phyloP scores from a whole-genome alignment of 1,140 invertebrate species.

The Lamellibrachia luymesi region DNA sequence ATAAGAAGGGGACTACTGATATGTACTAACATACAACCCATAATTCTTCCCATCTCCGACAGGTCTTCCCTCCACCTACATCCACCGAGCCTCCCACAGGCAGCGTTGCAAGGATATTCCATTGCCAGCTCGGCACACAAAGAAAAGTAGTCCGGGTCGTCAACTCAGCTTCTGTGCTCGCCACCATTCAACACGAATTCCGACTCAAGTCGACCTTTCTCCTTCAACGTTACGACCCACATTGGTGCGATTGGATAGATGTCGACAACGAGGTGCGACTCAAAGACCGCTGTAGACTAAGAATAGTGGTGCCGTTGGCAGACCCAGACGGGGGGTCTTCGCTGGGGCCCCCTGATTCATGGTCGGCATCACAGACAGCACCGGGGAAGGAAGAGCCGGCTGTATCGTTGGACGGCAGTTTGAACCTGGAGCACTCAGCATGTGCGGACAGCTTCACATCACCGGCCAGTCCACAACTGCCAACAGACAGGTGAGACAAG shows the following conservation, averaged over 20 bases:
- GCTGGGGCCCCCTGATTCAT: not conserved
- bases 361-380: not conserved
- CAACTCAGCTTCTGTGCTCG: not conserved
- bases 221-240: not conserved
- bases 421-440: not conserved
- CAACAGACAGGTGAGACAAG: not conserved
- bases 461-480: not conserved
- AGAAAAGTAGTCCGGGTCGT: not conserved
- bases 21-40: not conserved
- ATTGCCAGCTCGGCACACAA: not conserved
- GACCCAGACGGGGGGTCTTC: not conserved
- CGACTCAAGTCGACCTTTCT: not conserved
- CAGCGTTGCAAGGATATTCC: not conserved
- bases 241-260: not conserved
- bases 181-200: not conserved
- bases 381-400: not conserved
- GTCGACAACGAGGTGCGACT: not conserved
- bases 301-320: not conserved
- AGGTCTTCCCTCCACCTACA: not conserved
- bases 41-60: not conserved
- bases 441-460: not conserved
- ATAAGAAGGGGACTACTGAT: too few species aligned
- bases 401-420: not conserved
- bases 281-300: not conserved
- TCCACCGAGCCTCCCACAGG: not conserved